Base-by-base conservation (phyloP, 2,113 vertebrate genomes). In the Aepyceros melampus region DNA sequence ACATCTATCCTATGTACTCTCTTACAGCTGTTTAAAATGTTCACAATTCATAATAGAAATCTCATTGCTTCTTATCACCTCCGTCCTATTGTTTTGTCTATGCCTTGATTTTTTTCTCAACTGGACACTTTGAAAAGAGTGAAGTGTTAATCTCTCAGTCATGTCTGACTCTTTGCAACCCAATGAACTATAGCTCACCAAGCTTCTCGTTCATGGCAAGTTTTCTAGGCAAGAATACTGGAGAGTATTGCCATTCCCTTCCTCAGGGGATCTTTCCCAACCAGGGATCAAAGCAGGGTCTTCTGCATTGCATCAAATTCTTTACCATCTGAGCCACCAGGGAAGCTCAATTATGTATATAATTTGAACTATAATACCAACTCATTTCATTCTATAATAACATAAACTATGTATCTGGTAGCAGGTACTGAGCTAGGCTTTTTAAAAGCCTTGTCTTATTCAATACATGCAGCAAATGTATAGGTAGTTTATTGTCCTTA, bases 1-100 rank as follows among this genome's bases (percentile, higher is more conserved):
- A n/a, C 7, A 3, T 67, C 67, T 76, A 0, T 53, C 12, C 67
- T 53, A 7, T 43, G 40, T 71, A 79, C 12, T n/a, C 2, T 11
- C 15, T 31, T 60, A 17, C 12, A 56, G 29, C 36, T 81, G 13
- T 49, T 90, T 84, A 55, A 87, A 64, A 23, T 88, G 55, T 25
- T 74, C 33, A 71, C 14, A 15, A 23, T 29, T 47, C 19, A 10
- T 79, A 16, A n/a, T 33, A 56, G 43, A 67, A 60, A n/a, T 29
- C n/a, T 62, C 27, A 49, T n/a, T 27, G 25, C 36, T 79, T 51
- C 55, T 40, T 60, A 45, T 29, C 7, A 7, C 55, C 14, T 51
- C 13, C 2, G 0, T 25, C 51, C 25, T 40, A 0, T 33, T 49
- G 1, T 15, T 71, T 60, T 21, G 21, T 23, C 49, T 0, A 6